Evolutionary conservation across 2,113 vertebrate species (phyloP).

Genomic region (Eonycteris spelaea): DNA sequence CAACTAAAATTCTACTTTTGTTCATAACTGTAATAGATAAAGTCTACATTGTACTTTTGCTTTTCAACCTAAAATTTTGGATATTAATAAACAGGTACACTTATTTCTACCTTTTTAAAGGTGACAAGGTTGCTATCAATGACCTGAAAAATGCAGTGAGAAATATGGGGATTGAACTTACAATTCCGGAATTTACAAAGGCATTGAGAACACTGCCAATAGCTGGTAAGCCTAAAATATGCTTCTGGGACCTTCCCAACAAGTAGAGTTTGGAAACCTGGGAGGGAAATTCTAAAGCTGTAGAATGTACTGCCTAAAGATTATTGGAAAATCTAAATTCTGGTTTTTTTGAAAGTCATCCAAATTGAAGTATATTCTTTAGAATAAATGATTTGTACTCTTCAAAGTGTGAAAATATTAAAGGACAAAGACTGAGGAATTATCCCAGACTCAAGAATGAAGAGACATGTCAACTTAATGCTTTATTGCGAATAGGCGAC

Average conservation of each 20-base stretch:
- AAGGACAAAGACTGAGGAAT: too few relatives aligned
- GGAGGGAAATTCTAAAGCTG: background rate
- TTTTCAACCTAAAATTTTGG: background rate
- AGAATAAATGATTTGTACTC: background rate
- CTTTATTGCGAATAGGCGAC: background rate
- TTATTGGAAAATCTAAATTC: background rate
- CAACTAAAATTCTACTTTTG: background rate
- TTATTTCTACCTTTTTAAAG: conserved; percentile 1
- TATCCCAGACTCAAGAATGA: background rate
- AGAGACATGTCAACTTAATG: background rate
- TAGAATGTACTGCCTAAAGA: background rate
- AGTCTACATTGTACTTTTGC: background rate
- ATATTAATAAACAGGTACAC: background rate
- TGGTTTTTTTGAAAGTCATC: background rate
- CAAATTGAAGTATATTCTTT: background rate
- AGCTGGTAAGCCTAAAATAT: conserved; percentile 20
- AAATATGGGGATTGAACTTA: conserved; percentile 9
- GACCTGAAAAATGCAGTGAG: conserved; percentile 1
- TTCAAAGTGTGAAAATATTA: background rate
- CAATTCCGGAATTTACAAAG: background rate
- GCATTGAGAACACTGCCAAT: conserved; percentile 23
- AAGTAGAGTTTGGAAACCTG: background rate
- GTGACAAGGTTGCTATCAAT: background rate
- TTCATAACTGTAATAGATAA: background rate
- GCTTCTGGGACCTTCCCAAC: background rate